A percentile compares a stretch with the other conserved stretches of the same genome.
Conservation (phyloP, 2,888 invertebrate genomes). For the Lysandra coridon region DNA sequence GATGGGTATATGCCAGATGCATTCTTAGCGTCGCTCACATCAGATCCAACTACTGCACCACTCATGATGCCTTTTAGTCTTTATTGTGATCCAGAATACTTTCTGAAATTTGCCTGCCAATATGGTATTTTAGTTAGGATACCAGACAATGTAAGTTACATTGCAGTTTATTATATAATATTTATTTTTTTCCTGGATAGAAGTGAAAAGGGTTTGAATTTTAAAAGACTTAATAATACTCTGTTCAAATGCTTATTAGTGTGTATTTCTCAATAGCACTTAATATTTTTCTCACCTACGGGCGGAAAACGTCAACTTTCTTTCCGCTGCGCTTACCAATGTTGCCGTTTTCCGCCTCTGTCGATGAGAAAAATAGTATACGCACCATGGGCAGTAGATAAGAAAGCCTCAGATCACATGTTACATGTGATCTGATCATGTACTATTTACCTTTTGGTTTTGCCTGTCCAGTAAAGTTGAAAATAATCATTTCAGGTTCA, state of each 20-base stretch:
- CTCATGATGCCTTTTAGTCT: conserved; percentile 65
- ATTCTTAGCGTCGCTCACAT: conserved; percentile 60
- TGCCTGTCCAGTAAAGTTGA: not conserved
- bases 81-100: conserved; percentile 61
- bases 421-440: no score
- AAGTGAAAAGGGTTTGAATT: no score
- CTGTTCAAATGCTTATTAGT: not conserved
- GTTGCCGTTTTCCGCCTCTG: no score
- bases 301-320: no score
- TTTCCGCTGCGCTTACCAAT: no score
- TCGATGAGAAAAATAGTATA: no score
- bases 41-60: conserved; percentile 55
- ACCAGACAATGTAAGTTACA: conserved; percentile 54
- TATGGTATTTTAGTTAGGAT: conserved; percentile 54
- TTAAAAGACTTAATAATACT: not conserved
- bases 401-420: no score
- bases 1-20: conserved; percentile 62
- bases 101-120: conserved; percentile 53
- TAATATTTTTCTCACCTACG: no score
- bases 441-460: not conserved
- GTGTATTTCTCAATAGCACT: not conserved
- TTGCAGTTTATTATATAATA: not conserved
- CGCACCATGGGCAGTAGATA: no score
- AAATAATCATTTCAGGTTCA: conserved; percentile 53
- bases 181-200: no score